Evolutionary conservation across 2,113 vertebrate genomes (phyloP), one percentile per base, ranked within the genome.

Genomic region (Sebastes fasciatus): DNA sequence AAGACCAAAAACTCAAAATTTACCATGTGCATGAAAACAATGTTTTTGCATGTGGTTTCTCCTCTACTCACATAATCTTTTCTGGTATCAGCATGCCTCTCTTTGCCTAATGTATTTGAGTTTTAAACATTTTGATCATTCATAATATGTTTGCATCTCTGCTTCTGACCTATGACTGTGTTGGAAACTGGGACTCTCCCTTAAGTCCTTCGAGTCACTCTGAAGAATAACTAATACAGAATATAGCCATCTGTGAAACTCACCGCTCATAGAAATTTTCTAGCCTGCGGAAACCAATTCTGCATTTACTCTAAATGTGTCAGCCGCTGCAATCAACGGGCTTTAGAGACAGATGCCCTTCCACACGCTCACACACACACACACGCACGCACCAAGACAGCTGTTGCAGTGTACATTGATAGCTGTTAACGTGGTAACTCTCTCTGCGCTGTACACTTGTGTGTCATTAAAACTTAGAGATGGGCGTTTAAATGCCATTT

Each of bases 391-490:
- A 90, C 75, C 19, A 77, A 67, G 89, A 79, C 93, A 93, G 91
- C 93, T 93, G 93, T 85, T 92, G 88, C 79, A 87, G 80, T 83
- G 80, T 84, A 80, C 80, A 87, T 79, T 93, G 91, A 92, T 93
- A 77, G 90, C 84, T 82, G 66, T 77, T 71, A 60, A 87, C 76
- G 77, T 87, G 77, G 73, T 88, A 86, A 87, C 84, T 72, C 87
- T 87, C 69, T 68, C 81, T 64, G 51, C 26, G 74, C 80, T 82
- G 85, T 90, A 85, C 91, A 80, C 83, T 67, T 73, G 84, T 84
- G 79, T 90, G 83, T 89, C 86, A 84, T 90, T 92, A 93, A 91
- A 90, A 92, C 90, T 91, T 89, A 80, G 74, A 88, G 81, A 93
- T 89, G 74, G 78, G 76, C 55, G 10, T 91, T 93, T 93, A 90